Percentiles rank a stretch among this genome's conserved stretches.
Conservation (phyloP, 2,888 invertebrate species). For the Calameuta filiformis region DNA sequence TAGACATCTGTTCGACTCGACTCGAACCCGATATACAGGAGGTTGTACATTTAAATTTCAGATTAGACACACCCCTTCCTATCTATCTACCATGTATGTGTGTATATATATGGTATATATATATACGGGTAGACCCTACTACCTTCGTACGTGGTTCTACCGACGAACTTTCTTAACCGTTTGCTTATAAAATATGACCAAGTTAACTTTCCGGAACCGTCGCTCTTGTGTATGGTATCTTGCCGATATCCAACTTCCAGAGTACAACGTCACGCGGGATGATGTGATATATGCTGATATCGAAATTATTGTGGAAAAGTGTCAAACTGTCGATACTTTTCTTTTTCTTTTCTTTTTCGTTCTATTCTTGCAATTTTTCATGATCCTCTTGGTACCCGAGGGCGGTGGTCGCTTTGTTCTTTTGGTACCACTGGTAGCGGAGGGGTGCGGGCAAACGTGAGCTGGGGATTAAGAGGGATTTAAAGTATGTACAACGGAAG, state of each 20-base stretch:
- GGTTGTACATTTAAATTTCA: conserved; percentile 22
- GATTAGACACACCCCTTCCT: conserved; percentile 9
- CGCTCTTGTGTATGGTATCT: neutral
- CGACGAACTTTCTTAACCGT: neutral
- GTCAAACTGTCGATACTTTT: neutral
- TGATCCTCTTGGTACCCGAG: neutral
- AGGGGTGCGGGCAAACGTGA: neutral
- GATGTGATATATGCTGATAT: neutral
- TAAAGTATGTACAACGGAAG: neutral
- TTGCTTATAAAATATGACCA: neutral
- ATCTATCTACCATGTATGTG: neutral
- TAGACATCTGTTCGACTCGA: conserved; percentile 21
- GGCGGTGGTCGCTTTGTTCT: neutral
- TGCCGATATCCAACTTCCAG: neutral
- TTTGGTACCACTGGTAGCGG: neutral
- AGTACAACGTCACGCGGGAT: neutral
- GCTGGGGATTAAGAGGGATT: neutral
- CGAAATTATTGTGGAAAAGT: neutral
- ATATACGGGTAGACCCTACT: neutral
- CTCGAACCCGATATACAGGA: conserved; percentile 19
- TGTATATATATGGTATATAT: neutral
- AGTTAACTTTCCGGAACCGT: neutral
- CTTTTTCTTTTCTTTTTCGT: neutral
- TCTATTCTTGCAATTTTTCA: neutral
- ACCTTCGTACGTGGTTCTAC: neutral